phyloP scores from a whole-genome alignment of 2,113 vertebrate genomes.

The Macroglossus sobrinus region DNA sequence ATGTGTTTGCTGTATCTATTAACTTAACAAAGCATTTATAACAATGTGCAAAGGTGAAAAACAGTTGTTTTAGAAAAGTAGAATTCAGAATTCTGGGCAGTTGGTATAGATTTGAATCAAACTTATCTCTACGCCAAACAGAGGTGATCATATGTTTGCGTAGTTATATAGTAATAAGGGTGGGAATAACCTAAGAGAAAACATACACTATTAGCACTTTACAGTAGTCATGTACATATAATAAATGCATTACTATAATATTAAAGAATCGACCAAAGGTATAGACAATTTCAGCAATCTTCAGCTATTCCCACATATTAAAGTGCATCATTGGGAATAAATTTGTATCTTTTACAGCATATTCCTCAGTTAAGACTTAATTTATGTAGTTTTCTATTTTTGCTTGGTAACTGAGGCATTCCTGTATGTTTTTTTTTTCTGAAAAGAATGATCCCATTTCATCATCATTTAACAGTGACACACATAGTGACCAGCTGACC shows the following conservation, averaged over 20 bases:
- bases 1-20: neutral
- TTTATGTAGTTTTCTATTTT: neutral
- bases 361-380: neutral
- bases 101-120: neutral
- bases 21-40: neutral
- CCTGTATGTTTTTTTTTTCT: neutral
- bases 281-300: neutral
- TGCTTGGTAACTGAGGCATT: neutral
- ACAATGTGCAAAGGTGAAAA: neutral
- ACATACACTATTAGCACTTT: neutral
- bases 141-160: neutral
- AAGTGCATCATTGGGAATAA: neutral
- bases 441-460: neutral
- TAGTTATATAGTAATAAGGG: neutral
- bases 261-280: neutral
- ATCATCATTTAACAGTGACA: conserved; percentile 4
- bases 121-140: neutral
- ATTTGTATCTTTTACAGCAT: neutral
- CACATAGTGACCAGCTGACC: neutral
- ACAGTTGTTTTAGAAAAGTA: neutral
- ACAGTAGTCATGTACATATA: neutral
- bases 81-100: neutral
- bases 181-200: neutral
- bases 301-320: neutral
- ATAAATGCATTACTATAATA: neutral